Conservation (phyloP, 1,140 invertebrate species). For the Yoshiicerus persimilis region DNA sequence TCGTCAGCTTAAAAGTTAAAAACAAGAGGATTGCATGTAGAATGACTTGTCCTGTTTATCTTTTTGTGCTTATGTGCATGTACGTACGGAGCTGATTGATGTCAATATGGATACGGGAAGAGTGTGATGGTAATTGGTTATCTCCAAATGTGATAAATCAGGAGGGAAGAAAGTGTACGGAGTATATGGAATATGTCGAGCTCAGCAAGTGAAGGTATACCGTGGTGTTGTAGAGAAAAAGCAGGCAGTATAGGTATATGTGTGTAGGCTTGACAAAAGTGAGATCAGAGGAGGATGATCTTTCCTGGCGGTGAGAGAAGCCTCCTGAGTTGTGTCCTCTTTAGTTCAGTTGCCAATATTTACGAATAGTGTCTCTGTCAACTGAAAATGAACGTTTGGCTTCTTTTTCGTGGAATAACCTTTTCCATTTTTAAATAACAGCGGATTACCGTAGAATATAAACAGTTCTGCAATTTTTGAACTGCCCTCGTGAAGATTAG, state of each 20-base stretch:
- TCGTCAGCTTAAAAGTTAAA: background rate
- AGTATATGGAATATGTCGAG: background rate
- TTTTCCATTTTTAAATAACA: background rate
- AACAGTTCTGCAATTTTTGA: no score
- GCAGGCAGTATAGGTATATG: no score
- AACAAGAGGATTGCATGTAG: background rate
- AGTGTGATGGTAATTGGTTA: conserved; percentile 14
- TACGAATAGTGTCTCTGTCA: background rate
- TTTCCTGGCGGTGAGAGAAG: background rate
- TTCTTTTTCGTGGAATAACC: background rate
- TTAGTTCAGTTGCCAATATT: background rate
- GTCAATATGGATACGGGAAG: background rate
- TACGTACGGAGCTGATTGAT: background rate
- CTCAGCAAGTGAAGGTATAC: background rate
- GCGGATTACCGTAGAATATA: no score
- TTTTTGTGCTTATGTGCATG: background rate
- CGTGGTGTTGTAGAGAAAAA: background rate
- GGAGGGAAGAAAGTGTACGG: background rate
- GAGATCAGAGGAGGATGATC: background rate
- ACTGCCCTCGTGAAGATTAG: no score
- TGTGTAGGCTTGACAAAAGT: background rate
- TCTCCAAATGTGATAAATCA: background rate
- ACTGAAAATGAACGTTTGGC: background rate
- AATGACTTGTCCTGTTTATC: background rate
- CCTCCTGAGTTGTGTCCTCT: background rate